Evolutionary conservation across 2,113 vertebrate genomes (phyloP).

Genomic region (Ascaphus truei): DNA sequence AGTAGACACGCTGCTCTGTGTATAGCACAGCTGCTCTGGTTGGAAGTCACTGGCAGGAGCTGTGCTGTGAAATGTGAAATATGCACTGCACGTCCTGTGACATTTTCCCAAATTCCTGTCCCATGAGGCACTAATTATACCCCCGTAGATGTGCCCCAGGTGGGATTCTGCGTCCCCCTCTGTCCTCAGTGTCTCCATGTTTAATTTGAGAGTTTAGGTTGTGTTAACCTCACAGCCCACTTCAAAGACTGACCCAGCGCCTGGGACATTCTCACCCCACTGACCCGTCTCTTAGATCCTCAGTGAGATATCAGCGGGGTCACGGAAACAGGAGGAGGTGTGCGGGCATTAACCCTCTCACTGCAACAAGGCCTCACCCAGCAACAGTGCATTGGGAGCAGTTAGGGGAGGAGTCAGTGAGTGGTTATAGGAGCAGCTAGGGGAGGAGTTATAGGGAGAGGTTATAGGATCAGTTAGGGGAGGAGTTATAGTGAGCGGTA

Average conservation of each 20-base stretch:
- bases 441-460: too few relatives aligned
- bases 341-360: not conserved
- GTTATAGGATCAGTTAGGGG: too few relatives aligned
- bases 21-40: too few relatives aligned
- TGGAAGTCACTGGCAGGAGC: conserved; percentile 6
- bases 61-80: conserved; percentile 10
- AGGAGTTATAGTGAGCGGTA: too few relatives aligned
- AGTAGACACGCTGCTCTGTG: too few relatives aligned
- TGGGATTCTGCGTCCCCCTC: too few relatives aligned
- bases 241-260: conserved; percentile 22
- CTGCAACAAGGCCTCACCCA: too few relatives aligned
- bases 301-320: not conserved
- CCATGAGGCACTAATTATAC: conserved; percentile 30
- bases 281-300: conserved; percentile 20
- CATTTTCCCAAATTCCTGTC: conserved; percentile 15
- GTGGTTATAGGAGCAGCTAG: too few relatives aligned
- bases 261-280: conserved; percentile 7
- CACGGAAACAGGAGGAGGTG: too few relatives aligned
- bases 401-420: too few relatives aligned
- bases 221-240: conserved; percentile 19
- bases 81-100: conserved; percentile 2
- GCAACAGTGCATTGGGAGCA: too few relatives aligned
- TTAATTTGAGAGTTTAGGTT: conserved; percentile 16
- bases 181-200: conserved; percentile 13
- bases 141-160: conserved; percentile 23